A percentile compares a stretch with the other conserved stretches of the same genome.
phyloP scores from a whole-genome alignment of 2,113 vertebrate genomes.

The Aramus guarauna region DNA sequence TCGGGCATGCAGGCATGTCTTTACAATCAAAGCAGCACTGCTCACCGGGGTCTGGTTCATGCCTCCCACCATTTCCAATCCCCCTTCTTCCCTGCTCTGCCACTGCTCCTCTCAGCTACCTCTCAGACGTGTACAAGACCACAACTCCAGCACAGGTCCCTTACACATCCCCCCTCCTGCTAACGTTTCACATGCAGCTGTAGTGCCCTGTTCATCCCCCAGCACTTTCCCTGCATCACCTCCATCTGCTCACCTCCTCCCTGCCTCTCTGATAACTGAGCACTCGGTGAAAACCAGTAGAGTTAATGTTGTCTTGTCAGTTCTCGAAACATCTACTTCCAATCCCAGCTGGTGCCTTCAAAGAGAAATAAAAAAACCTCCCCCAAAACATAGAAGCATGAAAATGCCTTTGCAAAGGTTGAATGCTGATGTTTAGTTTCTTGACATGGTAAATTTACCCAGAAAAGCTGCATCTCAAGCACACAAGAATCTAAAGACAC shows the following conservation, averaged over 20 bases:
- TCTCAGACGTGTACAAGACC: not conserved
- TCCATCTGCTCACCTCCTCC: not conserved
- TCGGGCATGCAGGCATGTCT: not conserved
- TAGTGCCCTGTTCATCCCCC: rapidly evolving
- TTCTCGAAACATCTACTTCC: not conserved
- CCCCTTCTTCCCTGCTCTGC: not conserved
- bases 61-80: not conserved
- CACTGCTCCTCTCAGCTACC: not conserved
- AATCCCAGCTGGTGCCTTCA: not conserved
- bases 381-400: not conserved
- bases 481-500: not conserved
- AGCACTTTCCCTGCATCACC: rapidly evolving
- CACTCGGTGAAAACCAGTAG: not conserved
- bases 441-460: not conserved
- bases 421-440: not conserved
- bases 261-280: not conserved
- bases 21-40: not conserved
- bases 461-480: not conserved
- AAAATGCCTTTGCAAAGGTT: not conserved
- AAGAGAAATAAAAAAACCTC: not conserved
- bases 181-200: not conserved
- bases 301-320: not conserved
- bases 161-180: not conserved
- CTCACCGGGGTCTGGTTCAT: not conserved
- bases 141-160: not conserved